Conservation (phyloP, 2,797 vertebrate genomes). For the Rhabdomys pumilio region DNA sequence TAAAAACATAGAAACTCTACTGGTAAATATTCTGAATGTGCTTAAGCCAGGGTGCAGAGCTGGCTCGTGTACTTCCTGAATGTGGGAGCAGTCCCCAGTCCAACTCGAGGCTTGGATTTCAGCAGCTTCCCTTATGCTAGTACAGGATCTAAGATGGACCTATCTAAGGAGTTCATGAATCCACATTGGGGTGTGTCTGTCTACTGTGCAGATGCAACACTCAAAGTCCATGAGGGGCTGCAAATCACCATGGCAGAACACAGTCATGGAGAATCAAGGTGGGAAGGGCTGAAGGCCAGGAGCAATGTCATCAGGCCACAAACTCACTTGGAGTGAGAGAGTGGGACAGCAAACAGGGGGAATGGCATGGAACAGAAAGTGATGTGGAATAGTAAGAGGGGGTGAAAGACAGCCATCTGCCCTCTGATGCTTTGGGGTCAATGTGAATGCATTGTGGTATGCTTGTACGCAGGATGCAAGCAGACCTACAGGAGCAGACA, state of each 20-base stretch:
- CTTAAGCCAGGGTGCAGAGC: rapidly evolving
- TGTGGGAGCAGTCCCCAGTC: not conserved
- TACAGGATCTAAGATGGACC: not conserved
- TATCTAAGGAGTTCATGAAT: not conserved
- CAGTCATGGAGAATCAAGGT: too few relatives aligned
- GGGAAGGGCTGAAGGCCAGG: not conserved
- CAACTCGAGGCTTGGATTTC: not conserved
- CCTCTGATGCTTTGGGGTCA: not conserved
- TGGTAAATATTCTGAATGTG: not conserved
- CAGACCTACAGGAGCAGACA: not conserved
- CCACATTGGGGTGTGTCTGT: not conserved
- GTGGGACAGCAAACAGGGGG: not conserved
- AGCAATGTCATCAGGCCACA: not conserved
- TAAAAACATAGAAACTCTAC: too few relatives aligned
- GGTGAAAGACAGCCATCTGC: not conserved
- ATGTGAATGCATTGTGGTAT: rapidly evolving
- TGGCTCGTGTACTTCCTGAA: not conserved
- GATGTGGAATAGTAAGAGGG: not conserved
- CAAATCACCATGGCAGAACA: rapidly evolving
- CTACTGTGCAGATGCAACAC: not conserved
- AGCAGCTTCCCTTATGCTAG: not conserved
- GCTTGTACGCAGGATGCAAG: not conserved
- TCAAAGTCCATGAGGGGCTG: not conserved
- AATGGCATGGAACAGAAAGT: not conserved
- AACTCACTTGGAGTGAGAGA: not conserved